Percentiles rank a stretch among this genome's conserved stretches.
These are phyloP conservation scores for Hirtodrosophila confusa DNA, from an alignment of 2,888 invertebrate genomes.

Conservation along the genomic window DNA sequence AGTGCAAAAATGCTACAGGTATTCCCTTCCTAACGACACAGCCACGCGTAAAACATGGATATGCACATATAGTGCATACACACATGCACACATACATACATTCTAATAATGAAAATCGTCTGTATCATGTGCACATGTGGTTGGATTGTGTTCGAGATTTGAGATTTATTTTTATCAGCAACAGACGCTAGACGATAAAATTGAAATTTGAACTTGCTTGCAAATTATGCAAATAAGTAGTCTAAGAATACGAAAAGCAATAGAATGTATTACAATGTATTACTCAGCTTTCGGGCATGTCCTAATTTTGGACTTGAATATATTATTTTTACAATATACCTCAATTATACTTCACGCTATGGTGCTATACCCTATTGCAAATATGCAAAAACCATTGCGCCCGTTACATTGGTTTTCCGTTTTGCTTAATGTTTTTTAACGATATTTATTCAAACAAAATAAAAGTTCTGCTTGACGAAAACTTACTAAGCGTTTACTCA, in stretches of 20 bases:
- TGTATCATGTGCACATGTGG: slow-evolving; percentile 31
- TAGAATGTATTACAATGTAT: background rate
- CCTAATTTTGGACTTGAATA: no score
- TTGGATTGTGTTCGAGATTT: slow-evolving; percentile 11
- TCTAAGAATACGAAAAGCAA: slow-evolving; percentile 27
- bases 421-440: no score
- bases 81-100: background rate
- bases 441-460: no score
- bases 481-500: no score
- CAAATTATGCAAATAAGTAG: slow-evolving; percentile 40
- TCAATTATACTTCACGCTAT: no score
- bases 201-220: slow-evolving; percentile 47
- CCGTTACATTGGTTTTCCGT: no score
- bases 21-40: slow-evolving; percentile 14
- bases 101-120: slow-evolving; percentile 15
- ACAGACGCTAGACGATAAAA: slow-evolving; percentile 45
- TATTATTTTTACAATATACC: no score
- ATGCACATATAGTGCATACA: background rate
- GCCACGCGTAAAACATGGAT: background rate
- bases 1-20: slow-evolving; percentile 37
- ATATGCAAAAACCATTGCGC: no score
- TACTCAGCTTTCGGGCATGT: background rate
- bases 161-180: slow-evolving; percentile 47
- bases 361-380: no score
- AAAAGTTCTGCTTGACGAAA: no score